These are phyloP conservation scores for Otolemur crassicaudatus DNA, from an alignment of 2,797 vertebrate species.

Conservation along the genomic window DNA sequence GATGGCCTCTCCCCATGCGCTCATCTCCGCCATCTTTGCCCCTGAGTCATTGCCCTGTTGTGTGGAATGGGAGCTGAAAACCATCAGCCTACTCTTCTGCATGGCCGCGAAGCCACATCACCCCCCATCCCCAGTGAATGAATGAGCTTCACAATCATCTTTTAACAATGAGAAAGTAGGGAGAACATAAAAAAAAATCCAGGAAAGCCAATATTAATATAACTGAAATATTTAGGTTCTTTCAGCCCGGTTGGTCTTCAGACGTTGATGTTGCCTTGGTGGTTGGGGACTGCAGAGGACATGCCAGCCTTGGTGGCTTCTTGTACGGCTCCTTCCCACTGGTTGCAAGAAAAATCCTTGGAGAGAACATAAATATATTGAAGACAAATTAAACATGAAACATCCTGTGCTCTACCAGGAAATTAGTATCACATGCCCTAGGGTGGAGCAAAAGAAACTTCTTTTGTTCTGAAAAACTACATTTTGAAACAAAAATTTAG, in stretches of 20 bases:
- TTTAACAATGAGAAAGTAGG: neutral
- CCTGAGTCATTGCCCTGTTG: neutral
- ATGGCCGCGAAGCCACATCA: accelerated
- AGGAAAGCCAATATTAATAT: neutral
- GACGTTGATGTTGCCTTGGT: neutral
- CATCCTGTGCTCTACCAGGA: neutral
- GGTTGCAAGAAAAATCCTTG: neutral
- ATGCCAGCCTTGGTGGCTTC: no score
- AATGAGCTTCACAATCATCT: neutral
- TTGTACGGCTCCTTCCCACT: neutral
- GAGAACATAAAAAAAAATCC: neutral
- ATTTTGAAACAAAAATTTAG: neutral
- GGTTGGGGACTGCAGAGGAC: no score
- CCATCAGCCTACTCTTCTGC: accelerated
- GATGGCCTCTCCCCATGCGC: neutral
- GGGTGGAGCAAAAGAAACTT: neutral
- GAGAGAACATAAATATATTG: neutral
- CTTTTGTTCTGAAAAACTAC: neutral
- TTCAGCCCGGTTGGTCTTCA: neutral
- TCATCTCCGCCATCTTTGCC: neutral
- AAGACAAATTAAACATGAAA: neutral
- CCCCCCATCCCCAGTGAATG: accelerated
- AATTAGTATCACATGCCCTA: neutral
- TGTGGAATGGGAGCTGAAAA: neutral
- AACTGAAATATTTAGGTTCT: neutral